Percentiles rank a stretch among this genome's conserved stretches.
Conservation (phyloP, 2,888 invertebrate species). For the Drosophila anomalata region DNA sequence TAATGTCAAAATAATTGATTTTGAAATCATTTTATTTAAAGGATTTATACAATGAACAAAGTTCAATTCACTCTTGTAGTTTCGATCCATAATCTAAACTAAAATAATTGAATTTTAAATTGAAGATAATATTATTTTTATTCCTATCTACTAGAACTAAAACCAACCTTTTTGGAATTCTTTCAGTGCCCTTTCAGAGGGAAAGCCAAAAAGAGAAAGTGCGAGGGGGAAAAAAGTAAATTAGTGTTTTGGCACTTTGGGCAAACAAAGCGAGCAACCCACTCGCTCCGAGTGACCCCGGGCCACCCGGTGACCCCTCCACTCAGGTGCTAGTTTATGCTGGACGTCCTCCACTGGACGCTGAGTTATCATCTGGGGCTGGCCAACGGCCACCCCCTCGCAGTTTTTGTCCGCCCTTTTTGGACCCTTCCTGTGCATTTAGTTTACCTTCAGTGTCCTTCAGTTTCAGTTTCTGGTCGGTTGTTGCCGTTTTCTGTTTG, state of each 20-base stretch:
- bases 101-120: too few species aligned
- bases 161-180: neutral
- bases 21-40: too few species aligned
- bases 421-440: conserved; percentile 58
- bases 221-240: conserved; percentile 66
- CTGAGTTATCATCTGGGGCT: conserved; percentile 63
- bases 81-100: too few species aligned
- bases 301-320: conserved; percentile 53
- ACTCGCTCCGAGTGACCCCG: conserved; percentile 28
- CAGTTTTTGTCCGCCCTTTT: conserved; percentile 8
- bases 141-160: neutral
- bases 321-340: conserved; percentile 73
- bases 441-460: conserved; percentile 68
- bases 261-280: conserved; percentile 67
- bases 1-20: neutral
- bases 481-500: conserved; percentile 29
- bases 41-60: too few species aligned
- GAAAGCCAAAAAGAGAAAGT: conserved; percentile 26
- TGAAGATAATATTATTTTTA: neutral
- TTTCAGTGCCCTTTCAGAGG: neutral
- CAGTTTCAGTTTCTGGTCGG: conserved; percentile 25
- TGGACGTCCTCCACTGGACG: conserved; percentile 51
- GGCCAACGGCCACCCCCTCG: neutral
- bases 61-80: too few species aligned
- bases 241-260: conserved; percentile 81